Base-by-base conservation (phyloP, 2,113 vertebrate species). In the Kryptolebias marmoratus region DNA sequence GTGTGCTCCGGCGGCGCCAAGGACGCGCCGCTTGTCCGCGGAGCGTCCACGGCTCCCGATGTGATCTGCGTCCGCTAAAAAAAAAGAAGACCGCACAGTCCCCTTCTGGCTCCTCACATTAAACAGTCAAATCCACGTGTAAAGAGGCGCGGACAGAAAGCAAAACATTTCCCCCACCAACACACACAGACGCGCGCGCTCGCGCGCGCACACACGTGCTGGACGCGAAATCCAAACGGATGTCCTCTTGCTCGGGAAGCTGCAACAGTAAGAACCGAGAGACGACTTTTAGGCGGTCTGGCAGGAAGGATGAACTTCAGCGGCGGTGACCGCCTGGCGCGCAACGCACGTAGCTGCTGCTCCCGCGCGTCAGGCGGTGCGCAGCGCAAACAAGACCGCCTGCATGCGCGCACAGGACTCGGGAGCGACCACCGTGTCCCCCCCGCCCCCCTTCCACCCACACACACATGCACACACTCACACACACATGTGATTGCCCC, bases 291-390 rank as follows among this genome's bases (percentile, higher is more conserved):
- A 39, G 39, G 1, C 67, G 16, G 48, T 87, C 31, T 44, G 61
- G 54, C 61, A 68, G 63, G 71, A 64, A 55, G 55, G 75, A 53
- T 31, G 71, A 81, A 88, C 72, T 90, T 88, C 64, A 73, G 8
- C 73, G 28, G 50, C 73, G 28, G 50, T 36, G 69, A 68, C 45
- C 64, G 15, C 44, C 32, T 32, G 57, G 55, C 64, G 80, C 61
- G 78, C 80, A 22, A 62, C 79, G 48, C 81, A 77, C 39, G 66
- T 12, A 48, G 55, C 54, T 16, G 15, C 42, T 52, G 49, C 49
- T 49, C 57, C 56, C 49, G 71, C 63, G 82, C 72, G 80, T 80
- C 58, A 22, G 22, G 67, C 16, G 55, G 75, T 68, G 71, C 70
- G 71, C 84, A 45, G 61, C 22, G 47, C 47, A 59, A 58, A 22